Conservation (phyloP, 2,113 vertebrate genomes). For the Heteronetta atricapilla region DNA sequence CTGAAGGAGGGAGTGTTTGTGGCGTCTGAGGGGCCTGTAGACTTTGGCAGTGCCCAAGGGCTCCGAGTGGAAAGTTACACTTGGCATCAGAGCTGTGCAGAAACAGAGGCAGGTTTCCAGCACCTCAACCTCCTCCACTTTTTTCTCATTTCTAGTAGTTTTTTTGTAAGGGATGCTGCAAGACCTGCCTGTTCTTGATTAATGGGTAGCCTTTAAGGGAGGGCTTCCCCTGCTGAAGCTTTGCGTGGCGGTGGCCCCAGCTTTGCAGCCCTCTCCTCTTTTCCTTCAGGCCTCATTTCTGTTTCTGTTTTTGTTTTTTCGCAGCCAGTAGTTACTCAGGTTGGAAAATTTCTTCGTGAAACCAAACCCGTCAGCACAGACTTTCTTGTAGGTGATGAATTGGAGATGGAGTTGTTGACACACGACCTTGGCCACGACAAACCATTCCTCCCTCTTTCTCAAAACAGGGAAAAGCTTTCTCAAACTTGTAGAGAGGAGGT, state of each 20-base stretch:
- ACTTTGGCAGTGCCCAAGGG: conserved; percentile 58
- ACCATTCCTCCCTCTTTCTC: not conserved
- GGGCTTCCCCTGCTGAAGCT: not conserved
- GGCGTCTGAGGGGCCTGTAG: conserved; percentile 59
- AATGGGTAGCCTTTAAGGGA: not conserved
- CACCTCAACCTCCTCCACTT: not conserved
- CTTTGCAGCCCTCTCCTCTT: not conserved
- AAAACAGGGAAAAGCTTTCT: not conserved
- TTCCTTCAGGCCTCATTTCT: not conserved
- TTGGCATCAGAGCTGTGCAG: conserved; percentile 49
- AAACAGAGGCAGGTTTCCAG: conserved; percentile 45
- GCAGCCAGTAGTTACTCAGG: not conserved
- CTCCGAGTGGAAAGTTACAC: conserved; percentile 68
- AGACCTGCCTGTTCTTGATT: not conserved
- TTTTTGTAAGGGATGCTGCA: not conserved
- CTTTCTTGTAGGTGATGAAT: not conserved
- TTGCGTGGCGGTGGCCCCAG: not conserved
- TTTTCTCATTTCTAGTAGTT: not conserved
- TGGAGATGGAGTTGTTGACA: not conserved
- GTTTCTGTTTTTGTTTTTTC: not conserved
- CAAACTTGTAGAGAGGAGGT: not conserved
- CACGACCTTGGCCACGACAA: not conserved
- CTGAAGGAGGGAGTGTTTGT: conserved; percentile 62
- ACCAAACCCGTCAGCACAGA: not conserved
- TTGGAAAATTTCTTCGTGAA: not conserved